Evolutionary conservation across 2,797 vertebrate species (phyloP).

Genomic region (Eremophila alpestris): DNA sequence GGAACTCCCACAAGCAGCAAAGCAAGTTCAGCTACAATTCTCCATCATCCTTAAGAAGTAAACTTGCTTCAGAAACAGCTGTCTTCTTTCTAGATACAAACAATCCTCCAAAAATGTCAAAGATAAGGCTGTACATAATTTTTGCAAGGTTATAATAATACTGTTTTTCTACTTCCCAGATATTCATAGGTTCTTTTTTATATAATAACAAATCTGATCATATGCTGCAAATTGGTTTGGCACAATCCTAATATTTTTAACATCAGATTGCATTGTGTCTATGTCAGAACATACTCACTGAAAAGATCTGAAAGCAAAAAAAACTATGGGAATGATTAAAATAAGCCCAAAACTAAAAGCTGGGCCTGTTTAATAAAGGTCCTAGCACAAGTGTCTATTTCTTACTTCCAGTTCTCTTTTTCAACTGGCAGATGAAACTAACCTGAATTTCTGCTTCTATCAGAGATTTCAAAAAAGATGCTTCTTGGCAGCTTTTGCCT

Average conservation of each 20-base stretch:
- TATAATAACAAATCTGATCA: not conserved
- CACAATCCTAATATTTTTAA: not conserved
- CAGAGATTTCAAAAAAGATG: not conserved
- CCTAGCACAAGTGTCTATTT: not conserved
- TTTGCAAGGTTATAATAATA: not conserved
- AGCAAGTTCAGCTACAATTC: not conserved
- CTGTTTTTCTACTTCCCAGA: not conserved
- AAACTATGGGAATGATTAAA: not conserved
- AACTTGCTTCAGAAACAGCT: constrained; percentile 35
- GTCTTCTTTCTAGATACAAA: not conserved
- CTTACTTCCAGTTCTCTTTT: not conserved
- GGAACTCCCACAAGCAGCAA: not conserved
- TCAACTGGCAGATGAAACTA: not conserved
- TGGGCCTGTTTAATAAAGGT: not conserved
- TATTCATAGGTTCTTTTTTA: not conserved
- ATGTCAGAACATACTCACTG: not conserved
- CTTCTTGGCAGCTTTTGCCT: not conserved
- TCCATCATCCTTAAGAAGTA: not conserved
- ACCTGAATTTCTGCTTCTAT: not conserved
- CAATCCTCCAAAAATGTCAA: not conserved
- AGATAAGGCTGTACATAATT: not conserved
- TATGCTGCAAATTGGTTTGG: not conserved
- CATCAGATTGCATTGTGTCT: not conserved
- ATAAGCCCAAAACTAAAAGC: not conserved
- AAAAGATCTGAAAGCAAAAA: not conserved